Evolutionary conservation across 2,888 invertebrate species (phyloP).

Genomic region (Mantis religiosa): DNA sequence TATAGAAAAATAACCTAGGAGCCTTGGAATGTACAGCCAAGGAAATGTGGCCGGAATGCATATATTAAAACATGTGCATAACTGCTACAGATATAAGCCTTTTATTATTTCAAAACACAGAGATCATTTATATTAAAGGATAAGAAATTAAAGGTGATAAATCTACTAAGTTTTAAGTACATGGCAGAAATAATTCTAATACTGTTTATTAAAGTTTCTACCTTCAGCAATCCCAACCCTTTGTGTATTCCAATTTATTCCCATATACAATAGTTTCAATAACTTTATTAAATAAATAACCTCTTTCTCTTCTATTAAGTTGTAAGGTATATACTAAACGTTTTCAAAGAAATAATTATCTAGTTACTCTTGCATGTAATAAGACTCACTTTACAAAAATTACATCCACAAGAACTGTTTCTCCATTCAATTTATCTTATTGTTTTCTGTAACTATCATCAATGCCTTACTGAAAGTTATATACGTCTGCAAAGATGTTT

Average conservation of each 20-base stretch:
- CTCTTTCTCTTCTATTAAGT: not conserved
- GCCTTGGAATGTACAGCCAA: not conserved
- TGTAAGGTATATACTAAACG: not conserved
- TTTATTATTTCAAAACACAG: not conserved
- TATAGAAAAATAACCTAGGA: not conserved
- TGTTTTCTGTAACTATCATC: too few species aligned
- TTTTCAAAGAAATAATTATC: not conserved
- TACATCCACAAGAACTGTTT: too few species aligned
- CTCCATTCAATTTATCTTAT: too few species aligned
- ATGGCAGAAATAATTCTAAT: not conserved
- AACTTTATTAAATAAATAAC: not conserved
- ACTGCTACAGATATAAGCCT: not conserved
- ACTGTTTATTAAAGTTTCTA: not conserved
- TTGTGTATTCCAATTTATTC: not conserved
- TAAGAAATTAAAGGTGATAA: not conserved
- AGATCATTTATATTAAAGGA: not conserved
- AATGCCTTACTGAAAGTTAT: too few species aligned
- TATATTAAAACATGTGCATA: not conserved
- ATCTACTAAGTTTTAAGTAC: not conserved
- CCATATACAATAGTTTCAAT: not conserved
- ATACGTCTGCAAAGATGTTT: too few species aligned
- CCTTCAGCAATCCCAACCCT: not conserved
- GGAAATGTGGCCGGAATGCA: not conserved
- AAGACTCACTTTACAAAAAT: too few species aligned
- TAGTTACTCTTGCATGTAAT: not conserved